Base-by-base conservation (phyloP, 2,797 vertebrate genomes). In the Ctenochaetus hawaiiensis region DNA sequence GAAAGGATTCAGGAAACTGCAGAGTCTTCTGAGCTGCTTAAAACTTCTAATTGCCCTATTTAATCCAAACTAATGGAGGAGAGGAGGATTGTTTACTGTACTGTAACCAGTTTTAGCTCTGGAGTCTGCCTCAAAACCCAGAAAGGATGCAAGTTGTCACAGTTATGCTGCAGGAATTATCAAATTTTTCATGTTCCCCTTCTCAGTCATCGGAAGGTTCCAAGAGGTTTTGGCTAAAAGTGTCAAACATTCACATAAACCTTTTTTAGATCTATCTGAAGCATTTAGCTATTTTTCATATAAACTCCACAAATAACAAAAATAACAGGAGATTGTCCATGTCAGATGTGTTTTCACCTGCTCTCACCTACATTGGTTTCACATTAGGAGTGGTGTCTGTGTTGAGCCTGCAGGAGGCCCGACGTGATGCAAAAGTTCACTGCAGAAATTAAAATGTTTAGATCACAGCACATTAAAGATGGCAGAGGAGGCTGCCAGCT, bases 41-140 rank as follows among this genome's bases (percentile, higher is more conserved):
- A 41, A 53, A 53, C 67, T 73, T 65, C 18, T 75, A 78, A 85
- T 72, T 83, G 56, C 44, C 63, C 34, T 53, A 12, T 79, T 89
- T 83, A 78, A 77, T 43, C n/a, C 51, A 71, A 58, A 62, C 37
- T 75, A 81, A 77, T 75, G n/a, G 58, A 57, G 47, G 39, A 77
- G 62, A 52, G 34, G 57, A 48, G 11, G 58, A 44, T 47, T 82
- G 70, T 81, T 67, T 72, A 44, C 48, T 74, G 53, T 23, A 30
- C 43, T 62, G 47, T 26, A 16, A 39, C 18, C 22, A 52, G 8
- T 3, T 3, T 73, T 26, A 47, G 45, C 52, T 58, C 17, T 23
- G 4, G 22, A 13, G 47, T 71, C 39, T 2, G 6, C 47, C 48
- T 62, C 43, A 37, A 68, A 16, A 48, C n/a, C 1, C 14, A 22